Conservation (phyloP, 1,140 invertebrate species). For the Penaeus japonicus region DNA sequence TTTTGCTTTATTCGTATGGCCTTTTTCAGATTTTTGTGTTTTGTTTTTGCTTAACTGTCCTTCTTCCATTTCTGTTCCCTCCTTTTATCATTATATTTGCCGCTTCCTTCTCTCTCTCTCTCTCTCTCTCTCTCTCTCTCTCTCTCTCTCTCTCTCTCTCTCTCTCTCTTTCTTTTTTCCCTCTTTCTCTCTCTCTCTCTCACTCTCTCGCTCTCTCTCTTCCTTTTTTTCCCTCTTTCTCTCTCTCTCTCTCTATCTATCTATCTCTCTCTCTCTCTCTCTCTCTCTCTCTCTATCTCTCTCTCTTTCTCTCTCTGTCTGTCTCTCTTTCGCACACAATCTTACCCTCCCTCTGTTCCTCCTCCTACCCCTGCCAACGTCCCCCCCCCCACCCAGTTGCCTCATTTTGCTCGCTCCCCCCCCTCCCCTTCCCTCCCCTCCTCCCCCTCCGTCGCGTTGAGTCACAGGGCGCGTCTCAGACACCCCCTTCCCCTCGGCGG, state of each 20-base stretch:
- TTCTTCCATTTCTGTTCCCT: too few species aligned
- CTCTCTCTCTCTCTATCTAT: background rate
- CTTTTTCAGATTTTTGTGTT: too few species aligned
- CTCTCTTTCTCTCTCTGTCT: background rate
- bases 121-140: background rate
- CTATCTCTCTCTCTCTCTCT: background rate
- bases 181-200: background rate
- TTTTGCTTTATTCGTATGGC: too few species aligned
- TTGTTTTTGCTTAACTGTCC: too few species aligned
- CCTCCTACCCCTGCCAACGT: too few species aligned
- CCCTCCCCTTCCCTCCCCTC: too few species aligned
- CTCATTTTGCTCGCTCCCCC: too few species aligned
- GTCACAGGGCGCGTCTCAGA: too few species aligned
- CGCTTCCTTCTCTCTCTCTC: background rate
- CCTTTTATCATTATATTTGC: background rate
- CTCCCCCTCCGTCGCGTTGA: too few species aligned
- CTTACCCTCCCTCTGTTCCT: background rate
- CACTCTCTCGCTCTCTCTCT: background rate
- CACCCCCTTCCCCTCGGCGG: too few species aligned
- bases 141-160: background rate
- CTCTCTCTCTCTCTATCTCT: background rate
- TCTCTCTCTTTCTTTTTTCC: background rate
- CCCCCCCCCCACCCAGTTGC: too few species aligned
- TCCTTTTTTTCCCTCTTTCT: background rate
- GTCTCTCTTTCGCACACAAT: background rate